Evolutionary conservation across 1,140 invertebrate genomes (phyloP), one percentile per base, ranked within the genome.

Genomic region (Zaprionus ghesquierei): DNA sequence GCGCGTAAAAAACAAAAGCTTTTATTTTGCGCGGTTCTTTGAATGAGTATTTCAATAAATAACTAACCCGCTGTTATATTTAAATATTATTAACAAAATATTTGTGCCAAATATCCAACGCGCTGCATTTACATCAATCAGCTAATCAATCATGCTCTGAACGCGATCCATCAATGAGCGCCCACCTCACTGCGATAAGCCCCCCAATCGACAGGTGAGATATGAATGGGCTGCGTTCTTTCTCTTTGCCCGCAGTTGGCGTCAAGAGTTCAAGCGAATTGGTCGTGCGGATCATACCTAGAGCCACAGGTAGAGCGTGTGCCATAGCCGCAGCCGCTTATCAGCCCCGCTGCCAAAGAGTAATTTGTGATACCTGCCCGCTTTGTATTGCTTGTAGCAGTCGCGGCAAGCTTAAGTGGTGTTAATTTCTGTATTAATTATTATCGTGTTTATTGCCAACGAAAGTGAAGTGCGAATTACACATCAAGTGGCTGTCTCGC

Each of bases 311-410:
- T 61, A 60, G 76, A 73, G 79, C 73, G 65, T 75, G 55, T 71
- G 75, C 65, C 46, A 18, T n/a, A 51, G 49, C 49, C 62, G 65
- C 65, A 59, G 58, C 55, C 66, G 66, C 84, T 89, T 89, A 89
- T 89, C 84, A 81, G 82, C 58, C 56, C 65, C 27, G 27, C 27
- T 75, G 65, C 64, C 75, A 84, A 85, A 89, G 85, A 89, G 84
- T 89, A 89, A 89, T 89, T 89, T 89, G 84, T 89, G 85, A 89
- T 87, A 87, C 79, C 82, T 87, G 84, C 89, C 82, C 75, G 79
- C 68, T 65, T 68, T 81, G 79, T 84, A 89, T 89, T 89, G 84
- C 68, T 79, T 86, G 79, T 86, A 72, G 58, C 35, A 63, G 75
- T 46, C 69, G 61, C 65, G 61, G 82, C 73, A 74, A 63, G 84